A percentile compares a stretch with the other conserved stretches of the same genome.
Evolutionary conservation across 2,888 invertebrate genomes (phyloP).

Genomic region (Elmis aenea): DNA sequence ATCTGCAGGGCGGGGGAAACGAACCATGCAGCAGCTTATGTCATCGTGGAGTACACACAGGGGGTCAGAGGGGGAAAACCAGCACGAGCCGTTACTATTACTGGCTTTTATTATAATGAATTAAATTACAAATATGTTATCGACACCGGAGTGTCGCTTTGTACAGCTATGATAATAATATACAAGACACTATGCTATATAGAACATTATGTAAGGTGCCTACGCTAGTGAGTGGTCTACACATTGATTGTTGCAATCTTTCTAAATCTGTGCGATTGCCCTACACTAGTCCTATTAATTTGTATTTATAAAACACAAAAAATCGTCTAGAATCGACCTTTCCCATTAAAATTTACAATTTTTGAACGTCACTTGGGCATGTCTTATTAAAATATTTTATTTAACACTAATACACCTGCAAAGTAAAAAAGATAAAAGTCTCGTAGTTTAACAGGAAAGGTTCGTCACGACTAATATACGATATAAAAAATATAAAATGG

Average conservation of each 20-base stretch:
- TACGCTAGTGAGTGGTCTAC: slow-evolving; percentile 28
- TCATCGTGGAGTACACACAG: slow-evolving; percentile 23
- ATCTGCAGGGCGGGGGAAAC: slow-evolving; percentile 31
- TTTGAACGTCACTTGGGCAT: too few relatives aligned
- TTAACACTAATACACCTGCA: too few relatives aligned
- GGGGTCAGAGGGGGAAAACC: slow-evolving; percentile 6
- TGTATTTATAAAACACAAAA: slow-evolving; percentile 21
- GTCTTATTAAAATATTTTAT: too few relatives aligned
- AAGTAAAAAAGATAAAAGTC: too few relatives aligned
- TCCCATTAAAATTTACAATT: too few relatives aligned
- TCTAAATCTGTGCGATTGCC: slow-evolving; percentile 20
- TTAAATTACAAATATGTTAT: slow-evolving; percentile 36
- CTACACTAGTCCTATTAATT: slow-evolving; percentile 16
- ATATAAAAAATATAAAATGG: slow-evolving; percentile 29
- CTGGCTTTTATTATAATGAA: slow-evolving; percentile 33
- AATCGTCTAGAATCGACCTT: too few relatives aligned
- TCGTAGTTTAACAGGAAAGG: too few relatives aligned
- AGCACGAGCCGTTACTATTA: slow-evolving; percentile 20
- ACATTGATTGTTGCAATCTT: slow-evolving; percentile 32
- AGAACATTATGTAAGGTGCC: slow-evolving; percentile 25
- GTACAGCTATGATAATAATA: slow-evolving; percentile 33
- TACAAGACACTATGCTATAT: slow-evolving; percentile 29
- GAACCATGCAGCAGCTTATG: slow-evolving; percentile 29
- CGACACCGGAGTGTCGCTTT: slow-evolving; percentile 30
- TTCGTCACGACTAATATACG: slow-evolving; percentile 23